Evolutionary conservation across 2,888 invertebrate genomes (phyloP).

Genomic region (Thera britannica): DNA sequence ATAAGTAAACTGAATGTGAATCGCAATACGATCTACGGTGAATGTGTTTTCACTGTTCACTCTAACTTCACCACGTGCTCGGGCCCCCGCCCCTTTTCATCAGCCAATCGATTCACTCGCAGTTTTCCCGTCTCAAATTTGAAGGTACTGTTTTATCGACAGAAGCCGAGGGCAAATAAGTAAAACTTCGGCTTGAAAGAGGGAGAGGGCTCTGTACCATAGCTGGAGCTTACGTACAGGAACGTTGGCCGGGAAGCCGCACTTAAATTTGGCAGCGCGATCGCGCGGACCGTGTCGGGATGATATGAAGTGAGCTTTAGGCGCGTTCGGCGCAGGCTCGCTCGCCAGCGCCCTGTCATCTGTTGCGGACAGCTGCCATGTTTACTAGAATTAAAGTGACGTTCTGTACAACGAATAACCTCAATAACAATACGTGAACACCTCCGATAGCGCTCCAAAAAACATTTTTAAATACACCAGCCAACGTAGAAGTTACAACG

Average conservation of each 20-base stretch:
- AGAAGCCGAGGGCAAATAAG: conserved; percentile 55
- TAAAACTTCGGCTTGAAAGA: conserved; percentile 50
- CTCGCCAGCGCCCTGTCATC: conserved; percentile 81
- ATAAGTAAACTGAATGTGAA: conserved; percentile 58
- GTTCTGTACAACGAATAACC: conserved; percentile 82
- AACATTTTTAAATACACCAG: conserved; percentile 32
- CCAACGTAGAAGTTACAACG: conserved; percentile 68
- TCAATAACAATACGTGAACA: conserved; percentile 67
- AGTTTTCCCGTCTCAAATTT: conserved; percentile 67
- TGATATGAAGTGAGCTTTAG: conserved; percentile 73
- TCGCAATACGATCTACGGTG: conserved; percentile 51
- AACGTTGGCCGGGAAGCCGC: conserved; percentile 53
- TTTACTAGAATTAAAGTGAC: conserved; percentile 80
- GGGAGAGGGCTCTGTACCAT: conserved; percentile 58
- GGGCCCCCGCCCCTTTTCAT: conserved; percentile 73
- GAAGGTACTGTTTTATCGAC: conserved; percentile 72
- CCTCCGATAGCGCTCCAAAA: conserved; percentile 56
- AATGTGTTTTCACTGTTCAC: not conserved
- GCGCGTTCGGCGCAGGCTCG: conserved; percentile 77
- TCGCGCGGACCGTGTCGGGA: conserved; percentile 62
- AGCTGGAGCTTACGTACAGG: conserved; percentile 62
- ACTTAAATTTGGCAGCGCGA: conserved; percentile 63
- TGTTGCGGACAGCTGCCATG: conserved; percentile 82
- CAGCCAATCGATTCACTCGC: conserved; percentile 78
- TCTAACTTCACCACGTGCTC: conserved; percentile 76